These are phyloP conservation scores for Hoplostethus atlanticus DNA, from an alignment of 2,797 vertebrate genomes.

Conservation along the genomic window DNA sequence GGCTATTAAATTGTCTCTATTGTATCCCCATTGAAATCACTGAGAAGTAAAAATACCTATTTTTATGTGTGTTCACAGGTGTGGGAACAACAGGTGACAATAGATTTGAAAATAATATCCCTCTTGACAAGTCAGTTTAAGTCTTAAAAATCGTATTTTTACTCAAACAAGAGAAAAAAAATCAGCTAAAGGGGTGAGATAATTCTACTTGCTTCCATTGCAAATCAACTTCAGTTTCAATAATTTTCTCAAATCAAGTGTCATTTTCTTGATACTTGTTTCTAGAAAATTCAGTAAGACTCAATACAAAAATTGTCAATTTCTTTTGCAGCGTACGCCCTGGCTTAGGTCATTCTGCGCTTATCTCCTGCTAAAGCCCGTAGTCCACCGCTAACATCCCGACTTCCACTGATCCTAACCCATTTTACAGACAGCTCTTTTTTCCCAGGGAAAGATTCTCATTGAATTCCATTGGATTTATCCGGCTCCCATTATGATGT, in stretches of 20 bases:
- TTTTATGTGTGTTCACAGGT: conserved; percentile 26
- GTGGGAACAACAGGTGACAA: conserved; percentile 10
- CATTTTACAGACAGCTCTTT: conserved; percentile 56
- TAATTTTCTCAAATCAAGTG: not conserved
- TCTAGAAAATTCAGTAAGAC: conserved; percentile 4
- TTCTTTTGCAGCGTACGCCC: not conserved
- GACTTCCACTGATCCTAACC: conserved; percentile 65
- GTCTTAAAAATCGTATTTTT: not conserved
- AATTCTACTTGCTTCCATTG: too few relatives aligned
- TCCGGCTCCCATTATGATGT: conserved; percentile 70
- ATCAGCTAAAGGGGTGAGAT: too few relatives aligned
- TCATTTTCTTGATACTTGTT: conserved; percentile 3
- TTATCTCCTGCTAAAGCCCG: conserved; percentile 32
- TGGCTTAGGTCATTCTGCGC: conserved; percentile 41
- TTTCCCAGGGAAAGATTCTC: conserved; percentile 48
- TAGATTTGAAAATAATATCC: not conserved
- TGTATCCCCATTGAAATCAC: conserved; percentile 3
- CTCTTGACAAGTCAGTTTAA: too few relatives aligned
- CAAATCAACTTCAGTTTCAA: too few relatives aligned
- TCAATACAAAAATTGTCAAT: too few relatives aligned
- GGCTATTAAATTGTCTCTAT: not conserved
- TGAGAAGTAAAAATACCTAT: conserved; percentile 15
- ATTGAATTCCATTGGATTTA: conserved; percentile 72
- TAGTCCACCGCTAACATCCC: conserved; percentile 44
- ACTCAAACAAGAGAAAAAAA: not conserved